Conservation (phyloP, 2,797 vertebrate species). For the Peromyscus nudipes region DNA sequence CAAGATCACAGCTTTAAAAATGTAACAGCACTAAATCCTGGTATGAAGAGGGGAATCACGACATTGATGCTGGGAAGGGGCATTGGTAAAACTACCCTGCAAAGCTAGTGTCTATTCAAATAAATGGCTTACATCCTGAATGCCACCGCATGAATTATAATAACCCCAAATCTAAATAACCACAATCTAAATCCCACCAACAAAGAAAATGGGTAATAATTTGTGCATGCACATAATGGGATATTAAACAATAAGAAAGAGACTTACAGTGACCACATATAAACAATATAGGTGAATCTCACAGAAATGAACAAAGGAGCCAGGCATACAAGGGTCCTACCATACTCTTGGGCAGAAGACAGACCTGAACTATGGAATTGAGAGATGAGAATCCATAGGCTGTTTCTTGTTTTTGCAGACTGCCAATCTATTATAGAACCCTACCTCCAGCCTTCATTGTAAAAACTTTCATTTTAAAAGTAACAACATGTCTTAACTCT, state of each 20-base stretch:
- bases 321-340: not conserved
- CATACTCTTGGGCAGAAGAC: not conserved
- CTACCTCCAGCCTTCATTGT: not conserved
- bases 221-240: not conserved
- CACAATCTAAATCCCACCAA: not conserved
- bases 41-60: not conserved
- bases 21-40: not conserved
- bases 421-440: not conserved
- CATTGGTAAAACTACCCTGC: not conserved
- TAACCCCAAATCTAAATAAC: not conserved
- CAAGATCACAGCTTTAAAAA: not conserved
- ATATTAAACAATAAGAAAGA: not conserved
- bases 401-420: not conserved
- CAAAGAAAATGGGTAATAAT: not conserved
- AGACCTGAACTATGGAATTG: not conserved
- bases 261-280: not conserved
- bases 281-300: not conserved
- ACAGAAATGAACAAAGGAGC: not conserved
- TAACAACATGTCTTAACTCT: not conserved
- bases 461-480: not conserved
- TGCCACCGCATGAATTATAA: not conserved
- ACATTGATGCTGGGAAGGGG: not conserved
- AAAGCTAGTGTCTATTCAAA: constrained; percentile 1
- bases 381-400: not conserved
- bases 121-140: too few relatives aligned